Evolutionary conservation across 2,797 vertebrate species (phyloP).

Genomic region (Rousettus madagascariensis): DNA sequence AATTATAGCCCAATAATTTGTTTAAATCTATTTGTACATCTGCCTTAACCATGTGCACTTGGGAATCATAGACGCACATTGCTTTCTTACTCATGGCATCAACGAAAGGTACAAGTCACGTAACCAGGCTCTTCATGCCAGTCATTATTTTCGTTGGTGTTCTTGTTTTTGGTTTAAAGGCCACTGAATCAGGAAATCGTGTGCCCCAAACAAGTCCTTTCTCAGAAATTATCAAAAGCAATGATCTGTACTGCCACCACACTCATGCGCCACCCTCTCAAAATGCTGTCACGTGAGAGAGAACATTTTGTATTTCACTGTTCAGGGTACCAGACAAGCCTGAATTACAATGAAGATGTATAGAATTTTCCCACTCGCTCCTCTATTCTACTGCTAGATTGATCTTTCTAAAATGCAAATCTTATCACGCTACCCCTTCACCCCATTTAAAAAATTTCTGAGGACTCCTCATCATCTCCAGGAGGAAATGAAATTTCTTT

Average conservation of each 20-base stretch:
- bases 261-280: not conserved
- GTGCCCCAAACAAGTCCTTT: not conserved
- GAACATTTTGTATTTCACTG: not conserved
- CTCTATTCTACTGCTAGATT: not conserved
- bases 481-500: conserved; percentile 5
- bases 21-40: not conserved
- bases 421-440: not conserved
- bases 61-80: not conserved
- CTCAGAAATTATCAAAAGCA: not conserved
- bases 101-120: not conserved
- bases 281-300: not conserved
- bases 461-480: not conserved
- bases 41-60: not conserved
- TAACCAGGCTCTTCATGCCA: not conserved
- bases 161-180: not conserved
- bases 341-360: not conserved
- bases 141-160: not conserved
- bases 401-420: not conserved
- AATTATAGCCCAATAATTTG: not conserved
- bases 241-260: not conserved
- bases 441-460: not conserved
- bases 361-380: not conserved
- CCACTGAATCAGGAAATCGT: not conserved
- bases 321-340: not conserved
- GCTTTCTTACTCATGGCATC: not conserved